Percentiles rank a stretch among this genome's conserved stretches.
Evolutionary conservation across 2,888 invertebrate genomes (phyloP).

Genomic region (Nematopogon swammerdamellus): DNA sequence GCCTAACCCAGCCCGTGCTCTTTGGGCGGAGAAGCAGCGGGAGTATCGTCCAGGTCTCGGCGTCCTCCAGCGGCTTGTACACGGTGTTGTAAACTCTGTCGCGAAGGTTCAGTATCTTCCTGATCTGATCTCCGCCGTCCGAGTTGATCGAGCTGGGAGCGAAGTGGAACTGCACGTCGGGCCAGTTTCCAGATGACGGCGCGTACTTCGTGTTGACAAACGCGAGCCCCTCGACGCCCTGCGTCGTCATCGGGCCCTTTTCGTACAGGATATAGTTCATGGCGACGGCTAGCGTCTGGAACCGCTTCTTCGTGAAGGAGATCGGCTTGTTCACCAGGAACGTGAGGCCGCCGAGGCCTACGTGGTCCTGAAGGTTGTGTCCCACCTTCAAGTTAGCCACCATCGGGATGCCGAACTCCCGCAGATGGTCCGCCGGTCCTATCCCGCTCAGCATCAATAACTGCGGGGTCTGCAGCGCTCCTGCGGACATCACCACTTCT

Average conservation of each 20-base stretch:
- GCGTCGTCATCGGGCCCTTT: slow-evolving; percentile 78
- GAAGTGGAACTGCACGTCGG: slow-evolving; percentile 86
- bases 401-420: slow-evolving; percentile 69
- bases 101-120: slow-evolving; percentile 69
- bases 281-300: slow-evolving; percentile 72
- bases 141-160: slow-evolving; percentile 82
- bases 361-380: slow-evolving; percentile 84
- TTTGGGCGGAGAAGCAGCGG: slow-evolving; percentile 80
- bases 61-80: slow-evolving; percentile 73
- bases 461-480: slow-evolving; percentile 86
- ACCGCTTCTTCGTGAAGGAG: slow-evolving; percentile 72
- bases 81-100: slow-evolving; percentile 82
- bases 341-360: slow-evolving; percentile 80
- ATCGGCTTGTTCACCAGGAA: slow-evolving; percentile 79
- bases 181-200: slow-evolving; percentile 72
- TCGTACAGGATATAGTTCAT: slow-evolving; percentile 80
- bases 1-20: slow-evolving; percentile 82
- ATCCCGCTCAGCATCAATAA: slow-evolving; percentile 89
- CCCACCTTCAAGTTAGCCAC: slow-evolving; percentile 75
- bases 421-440: slow-evolving; percentile 74
- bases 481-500: slow-evolving; percentile 83
- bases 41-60: slow-evolving; percentile 83
- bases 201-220: slow-evolving; percentile 86
- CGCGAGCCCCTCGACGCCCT: slow-evolving; percentile 83
- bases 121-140: slow-evolving; percentile 76